phyloP scores from a whole-genome alignment of 2,888 invertebrate genomes.

The Synanthedon myopaeformis region DNA sequence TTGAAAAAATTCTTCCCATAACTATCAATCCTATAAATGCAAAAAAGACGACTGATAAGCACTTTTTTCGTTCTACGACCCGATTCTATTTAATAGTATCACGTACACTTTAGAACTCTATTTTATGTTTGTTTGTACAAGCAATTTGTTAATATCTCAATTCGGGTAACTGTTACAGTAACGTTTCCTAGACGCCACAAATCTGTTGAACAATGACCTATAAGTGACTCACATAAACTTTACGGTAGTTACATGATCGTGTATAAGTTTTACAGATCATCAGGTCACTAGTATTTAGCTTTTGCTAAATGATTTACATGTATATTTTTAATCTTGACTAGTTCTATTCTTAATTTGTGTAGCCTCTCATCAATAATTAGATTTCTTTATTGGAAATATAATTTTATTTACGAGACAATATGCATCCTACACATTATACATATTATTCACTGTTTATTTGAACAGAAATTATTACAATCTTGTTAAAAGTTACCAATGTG shows the following conservation, averaged over 20 bases:
- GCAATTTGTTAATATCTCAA: constrained; percentile 49
- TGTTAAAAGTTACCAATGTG: too few species aligned
- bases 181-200: constrained; percentile 14
- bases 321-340: too few species aligned
- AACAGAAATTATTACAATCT: too few species aligned
- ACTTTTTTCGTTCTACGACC: constrained; percentile 29
- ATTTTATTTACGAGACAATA: too few species aligned
- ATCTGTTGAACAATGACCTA: constrained; percentile 49
- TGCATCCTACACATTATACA: too few species aligned
- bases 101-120: constrained; percentile 30
- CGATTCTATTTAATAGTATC: constrained; percentile 40
- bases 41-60: neutral
- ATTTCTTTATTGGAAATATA: too few species aligned
- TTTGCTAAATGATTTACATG: too few species aligned
- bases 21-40: too few species aligned
- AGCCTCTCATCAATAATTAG: too few species aligned
- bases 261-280: constrained; percentile 26
- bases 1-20: too few species aligned
- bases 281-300: constrained; percentile 8
- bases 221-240: constrained; percentile 50
- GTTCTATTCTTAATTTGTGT: too few species aligned
- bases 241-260: constrained; percentile 34
- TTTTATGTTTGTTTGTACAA: constrained; percentile 41
- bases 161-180: constrained; percentile 56
- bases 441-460: too few species aligned